Conservation (phyloP, 2,888 invertebrate species). For the Copidosoma aretas region DNA sequence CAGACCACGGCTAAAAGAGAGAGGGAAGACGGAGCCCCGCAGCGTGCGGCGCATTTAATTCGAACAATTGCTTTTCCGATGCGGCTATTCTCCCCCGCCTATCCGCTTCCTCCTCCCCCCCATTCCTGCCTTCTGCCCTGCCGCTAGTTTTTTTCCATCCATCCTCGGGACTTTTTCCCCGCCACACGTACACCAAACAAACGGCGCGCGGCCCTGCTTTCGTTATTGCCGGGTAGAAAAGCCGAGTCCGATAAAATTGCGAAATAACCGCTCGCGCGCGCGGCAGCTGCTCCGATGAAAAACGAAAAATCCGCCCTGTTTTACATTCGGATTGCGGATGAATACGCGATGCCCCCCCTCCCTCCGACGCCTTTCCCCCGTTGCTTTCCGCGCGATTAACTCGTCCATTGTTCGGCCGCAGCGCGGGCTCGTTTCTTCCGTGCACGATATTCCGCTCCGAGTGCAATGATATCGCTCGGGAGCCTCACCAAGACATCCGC, state of each 20-base stretch:
- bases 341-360: conserved; percentile 2
- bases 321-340: background rate
- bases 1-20: background rate
- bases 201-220: conserved; percentile 3
- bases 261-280: conserved; percentile 27
- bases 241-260: conserved; percentile 33
- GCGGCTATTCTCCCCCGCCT: conserved; percentile 44
- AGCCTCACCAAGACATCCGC: too few relatives aligned
- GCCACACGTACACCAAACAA: too few relatives aligned
- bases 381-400: background rate
- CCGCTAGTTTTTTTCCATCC: conserved; percentile 12
- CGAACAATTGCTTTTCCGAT: conserved; percentile 54
- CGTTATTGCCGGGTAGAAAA: conserved; percentile 24
- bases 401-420: background rate
- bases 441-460: too few relatives aligned
- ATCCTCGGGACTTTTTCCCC: conserved; percentile 23
- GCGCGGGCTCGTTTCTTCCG: background rate
- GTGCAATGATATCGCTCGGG: too few relatives aligned
- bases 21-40: background rate
- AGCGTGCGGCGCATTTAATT: conserved; percentile 32
- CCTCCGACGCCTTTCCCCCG: background rate
- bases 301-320: conserved; percentile 16
- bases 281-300: conserved; percentile 30
- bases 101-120: conserved; percentile 3
- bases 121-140: background rate